Evolutionary conservation across 2,113 vertebrate species (phyloP), one percentile per base, ranked within the genome.

Genomic region (Campylomormyrus numenius): DNA sequence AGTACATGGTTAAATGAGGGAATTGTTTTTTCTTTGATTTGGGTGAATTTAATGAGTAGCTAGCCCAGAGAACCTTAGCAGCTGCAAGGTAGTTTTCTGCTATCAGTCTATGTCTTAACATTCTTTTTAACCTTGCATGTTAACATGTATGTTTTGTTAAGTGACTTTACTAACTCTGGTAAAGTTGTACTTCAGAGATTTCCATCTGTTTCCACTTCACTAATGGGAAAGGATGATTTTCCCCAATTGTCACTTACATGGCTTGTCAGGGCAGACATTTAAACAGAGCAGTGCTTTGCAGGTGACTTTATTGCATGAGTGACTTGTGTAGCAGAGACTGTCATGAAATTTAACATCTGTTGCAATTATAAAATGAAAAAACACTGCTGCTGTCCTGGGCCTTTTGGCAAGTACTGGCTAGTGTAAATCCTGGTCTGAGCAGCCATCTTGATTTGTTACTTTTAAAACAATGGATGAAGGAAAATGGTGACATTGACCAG

Each of bases 401-500:
- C 42, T 77, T 89, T 89, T 74, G 45, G 62, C 1, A 27, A 88
- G 1, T 7, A 4, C 19, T 66, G 87, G 3, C 87, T 88, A 45
- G 21, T 66, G 27, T 45, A 11, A 62, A 66, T 85, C 83, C 45
- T 13, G 66, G 80, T 5, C 31, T 86, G 27, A 88, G 90, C 3
- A 6, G 89, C 77, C 5, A 45, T 91, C 91, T 93, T 93, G 39
- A 91, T 80, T 93, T 46, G 5, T 90, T 89, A 88, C 85, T 50
- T 58, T 77, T 90, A 88, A 87, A 90, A 89, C 80, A 89, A 52
- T 48, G 50, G 89, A 52, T 80, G 89, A 89, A 46, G 88, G 56
- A 85, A 89, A 90, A 90, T 92, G 90, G 84, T 83, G 91, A 90
- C 88, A 89, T 91, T 90, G 91, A 92, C 85, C 19, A 21, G 74